These are phyloP conservation scores for Smutsia temminckii DNA, from an alignment of 2,797 vertebrate species.

Conservation along the genomic window DNA sequence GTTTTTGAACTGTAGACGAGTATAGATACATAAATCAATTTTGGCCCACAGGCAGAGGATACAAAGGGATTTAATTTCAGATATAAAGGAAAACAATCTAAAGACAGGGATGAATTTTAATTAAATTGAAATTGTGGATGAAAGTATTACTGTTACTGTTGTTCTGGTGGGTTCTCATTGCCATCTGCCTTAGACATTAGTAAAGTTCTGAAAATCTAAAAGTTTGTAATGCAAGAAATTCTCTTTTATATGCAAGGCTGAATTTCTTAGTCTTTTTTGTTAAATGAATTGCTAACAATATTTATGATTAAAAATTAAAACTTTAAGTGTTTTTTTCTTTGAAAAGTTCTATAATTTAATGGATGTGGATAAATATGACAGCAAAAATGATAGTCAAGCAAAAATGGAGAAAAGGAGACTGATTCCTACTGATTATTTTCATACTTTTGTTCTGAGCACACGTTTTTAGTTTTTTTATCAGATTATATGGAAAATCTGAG, in stretches of 20 bases:
- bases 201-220: neutral
- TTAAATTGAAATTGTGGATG: constrained; percentile 51
- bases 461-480: neutral
- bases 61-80: constrained; percentile 51
- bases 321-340: constrained; percentile 49
- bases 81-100: constrained; percentile 34
- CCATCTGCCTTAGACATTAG: neutral
- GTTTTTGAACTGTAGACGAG: constrained; percentile 70
- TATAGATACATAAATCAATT: constrained; percentile 53
- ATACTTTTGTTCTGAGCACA: neutral
- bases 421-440: neutral
- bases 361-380: constrained; percentile 32
- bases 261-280: constrained; percentile 20
- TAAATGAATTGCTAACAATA: neutral
- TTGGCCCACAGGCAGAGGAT: neutral
- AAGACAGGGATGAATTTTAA: constrained; percentile 59
- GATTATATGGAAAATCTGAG: neutral
- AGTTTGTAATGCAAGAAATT: neutral
- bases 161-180: neutral
- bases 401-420: neutral
- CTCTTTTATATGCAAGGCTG: neutral
- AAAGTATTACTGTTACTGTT: neutral
- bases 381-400: constrained; percentile 32
- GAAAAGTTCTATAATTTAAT: constrained; percentile 47
- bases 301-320: constrained; percentile 51